These are phyloP conservation scores for Emberiza fucata DNA, from an alignment of 2,113 vertebrate species.

Conservation along the genomic window DNA sequence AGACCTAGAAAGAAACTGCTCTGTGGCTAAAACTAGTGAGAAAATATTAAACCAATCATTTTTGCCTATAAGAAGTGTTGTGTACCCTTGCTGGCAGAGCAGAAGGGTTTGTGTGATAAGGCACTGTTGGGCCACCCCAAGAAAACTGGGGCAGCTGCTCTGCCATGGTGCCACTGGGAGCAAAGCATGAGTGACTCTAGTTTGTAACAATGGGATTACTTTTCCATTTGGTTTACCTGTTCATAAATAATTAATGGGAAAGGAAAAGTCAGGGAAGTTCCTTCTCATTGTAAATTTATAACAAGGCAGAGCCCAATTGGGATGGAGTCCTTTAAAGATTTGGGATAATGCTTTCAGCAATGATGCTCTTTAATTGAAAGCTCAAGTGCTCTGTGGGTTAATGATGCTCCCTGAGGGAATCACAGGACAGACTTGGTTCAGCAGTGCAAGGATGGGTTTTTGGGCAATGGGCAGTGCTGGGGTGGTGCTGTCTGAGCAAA, in stretches of 20 bases:
- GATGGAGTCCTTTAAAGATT: not conserved
- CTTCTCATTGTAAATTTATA: not conserved
- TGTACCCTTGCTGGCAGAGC: not conserved
- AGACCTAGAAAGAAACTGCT: not conserved
- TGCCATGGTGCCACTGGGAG: not conserved
- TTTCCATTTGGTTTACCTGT: not conserved
- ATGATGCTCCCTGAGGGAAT: not conserved
- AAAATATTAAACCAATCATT: not conserved
- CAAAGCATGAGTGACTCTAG: not conserved
- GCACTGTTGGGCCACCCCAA: accelerated
- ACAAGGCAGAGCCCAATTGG: accelerated
- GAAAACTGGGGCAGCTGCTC: not conserved
- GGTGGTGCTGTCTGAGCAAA: not conserved
- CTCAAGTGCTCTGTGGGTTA: not conserved
- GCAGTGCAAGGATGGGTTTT: not conserved
- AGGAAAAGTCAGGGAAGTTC: not conserved
- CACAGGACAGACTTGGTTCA: not conserved
- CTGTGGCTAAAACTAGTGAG: not conserved
- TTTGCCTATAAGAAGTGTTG: not conserved
- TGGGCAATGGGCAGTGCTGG: not conserved
- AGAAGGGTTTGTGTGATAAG: not conserved
- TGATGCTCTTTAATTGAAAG: not conserved
- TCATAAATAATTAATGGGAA: not conserved
- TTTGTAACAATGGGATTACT: not conserved
- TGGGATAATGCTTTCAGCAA: not conserved